Percentiles rank a stretch among this genome's conserved stretches.
Conservation (phyloP, 2,113 vertebrate genomes). For the Rynchops niger region DNA sequence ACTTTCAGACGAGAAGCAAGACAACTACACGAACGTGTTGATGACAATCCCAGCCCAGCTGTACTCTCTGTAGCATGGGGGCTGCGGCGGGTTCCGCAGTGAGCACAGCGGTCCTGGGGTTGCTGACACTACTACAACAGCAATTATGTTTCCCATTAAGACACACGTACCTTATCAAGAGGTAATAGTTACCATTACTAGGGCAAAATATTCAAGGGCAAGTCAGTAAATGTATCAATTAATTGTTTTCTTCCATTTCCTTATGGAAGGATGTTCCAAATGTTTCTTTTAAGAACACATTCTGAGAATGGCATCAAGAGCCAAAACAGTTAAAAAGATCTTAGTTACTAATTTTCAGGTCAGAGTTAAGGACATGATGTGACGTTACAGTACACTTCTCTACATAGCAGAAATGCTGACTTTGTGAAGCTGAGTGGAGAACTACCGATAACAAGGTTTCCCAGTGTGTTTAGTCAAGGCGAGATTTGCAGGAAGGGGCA, state of each 20-base stretch:
- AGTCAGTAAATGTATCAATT: not conserved
- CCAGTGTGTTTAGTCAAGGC: not conserved
- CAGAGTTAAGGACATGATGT: not conserved
- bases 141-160: not conserved
- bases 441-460: accelerated
- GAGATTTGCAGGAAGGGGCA: not conserved
- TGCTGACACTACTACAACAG: not conserved
- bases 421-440: not conserved
- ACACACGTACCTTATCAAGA: not conserved
- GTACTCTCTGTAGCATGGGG: not conserved
- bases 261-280: too few relatives aligned
- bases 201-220: not conserved
- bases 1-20: not conserved
- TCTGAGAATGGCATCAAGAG: not conserved
- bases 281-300: not conserved
- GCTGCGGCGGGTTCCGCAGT: not conserved
- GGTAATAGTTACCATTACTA: not conserved
- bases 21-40: accelerated
- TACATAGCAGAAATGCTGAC: not conserved
- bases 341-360: not conserved
- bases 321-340: not conserved
- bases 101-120: not conserved
- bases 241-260: not conserved
- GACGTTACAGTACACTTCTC: not conserved
- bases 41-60: accelerated